These are phyloP conservation scores for Gymnosoma rotundatum DNA, from an alignment of 2,888 invertebrate species.

Conservation along the genomic window DNA sequence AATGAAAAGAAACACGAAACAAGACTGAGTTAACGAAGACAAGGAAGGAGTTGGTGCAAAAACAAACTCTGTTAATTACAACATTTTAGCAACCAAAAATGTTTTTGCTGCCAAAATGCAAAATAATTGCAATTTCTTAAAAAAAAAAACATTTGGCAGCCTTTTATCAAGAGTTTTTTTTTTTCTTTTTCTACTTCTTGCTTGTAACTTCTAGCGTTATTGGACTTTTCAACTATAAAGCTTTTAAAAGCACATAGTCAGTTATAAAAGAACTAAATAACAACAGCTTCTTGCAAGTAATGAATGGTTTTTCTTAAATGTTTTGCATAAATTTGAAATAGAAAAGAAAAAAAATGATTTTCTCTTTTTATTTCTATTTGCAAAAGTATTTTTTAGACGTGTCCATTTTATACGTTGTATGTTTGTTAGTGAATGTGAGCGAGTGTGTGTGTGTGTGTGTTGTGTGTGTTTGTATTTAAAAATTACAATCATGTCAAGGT, in stretches of 20 bases:
- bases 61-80: conserved; percentile 55
- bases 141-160: conserved; percentile 61
- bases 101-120: conserved; percentile 57
- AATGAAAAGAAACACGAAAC: neutral
- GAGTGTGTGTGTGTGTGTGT: conserved; percentile 1
- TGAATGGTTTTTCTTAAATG: conserved; percentile 45
- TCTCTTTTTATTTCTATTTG: conserved; percentile 34
- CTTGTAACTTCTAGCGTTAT: neutral
- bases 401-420: conserved; percentile 38
- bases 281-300: conserved; percentile 43
- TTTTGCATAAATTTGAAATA: conserved; percentile 46
- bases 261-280: conserved; percentile 32
- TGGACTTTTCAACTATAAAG: conserved; percentile 18
- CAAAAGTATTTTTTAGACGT: conserved; percentile 18
- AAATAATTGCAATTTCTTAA: conserved; percentile 53
- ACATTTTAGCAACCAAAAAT: conserved; percentile 33
- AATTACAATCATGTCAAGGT: conserved; percentile 71
- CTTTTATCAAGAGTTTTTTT: conserved; percentile 45
- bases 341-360: neutral
- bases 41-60: neutral
- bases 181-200: neutral
- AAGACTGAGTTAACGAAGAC: neutral
- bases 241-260: conserved; percentile 34
- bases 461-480: conserved; percentile 32
- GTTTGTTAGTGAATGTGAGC: neutral